Base-by-base conservation (phyloP, 1,140 invertebrate genomes). In the Frieseomelitta varia region DNA sequence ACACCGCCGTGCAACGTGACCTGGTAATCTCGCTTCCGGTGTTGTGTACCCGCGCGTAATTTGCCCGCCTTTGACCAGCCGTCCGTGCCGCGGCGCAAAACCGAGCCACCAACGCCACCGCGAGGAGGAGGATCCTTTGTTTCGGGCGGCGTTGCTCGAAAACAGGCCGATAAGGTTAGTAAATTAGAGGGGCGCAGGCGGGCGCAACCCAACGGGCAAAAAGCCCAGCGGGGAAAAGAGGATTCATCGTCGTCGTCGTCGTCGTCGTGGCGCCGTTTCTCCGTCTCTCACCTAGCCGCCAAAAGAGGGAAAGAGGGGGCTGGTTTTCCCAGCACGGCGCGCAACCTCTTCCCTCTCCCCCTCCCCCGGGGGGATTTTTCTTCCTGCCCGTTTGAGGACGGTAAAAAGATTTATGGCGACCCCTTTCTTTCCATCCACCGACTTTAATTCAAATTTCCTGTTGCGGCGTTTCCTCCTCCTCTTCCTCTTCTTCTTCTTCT, bases 381-480 rank as follows among this genome's bases (percentile, higher is more conserved):
- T 72, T 61, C 77, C 58, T 47, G 39, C 39, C 77, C 67, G 75
- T 84, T 79, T 84, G 63, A 71, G 72, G 75, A 79, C 65, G 81
- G 75, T 84, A 84, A 84, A 79, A 79, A 84, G 81, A 84, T 84
- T 84, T 84, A 84, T 79, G 67, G 67, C 65, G 34, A 68, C 17
- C 72, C 56, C 56, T 61, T 79, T 63, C 76, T 53, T 27, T 58
- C 75, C 81, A 55, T 58, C 75, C 81, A 39, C 27, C 39, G 65
- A 30, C 55, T 84, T 84, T 84, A 79, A 84, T 84, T 84, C 81
- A 71, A 84, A 84, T 84, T 79, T 84, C 81, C 81, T 79, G 81
- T 71, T 79, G 75, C 55, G 61, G 27, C 51, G 55, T 12, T 53
- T 19, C 39, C 34, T 53, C 11, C 12, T 47, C 61, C 71, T 47